Percentiles rank a stretch among this genome's conserved stretches.
phyloP scores from a whole-genome alignment of 2,113 vertebrate genomes.

The Tragulus kanchil region DNA sequence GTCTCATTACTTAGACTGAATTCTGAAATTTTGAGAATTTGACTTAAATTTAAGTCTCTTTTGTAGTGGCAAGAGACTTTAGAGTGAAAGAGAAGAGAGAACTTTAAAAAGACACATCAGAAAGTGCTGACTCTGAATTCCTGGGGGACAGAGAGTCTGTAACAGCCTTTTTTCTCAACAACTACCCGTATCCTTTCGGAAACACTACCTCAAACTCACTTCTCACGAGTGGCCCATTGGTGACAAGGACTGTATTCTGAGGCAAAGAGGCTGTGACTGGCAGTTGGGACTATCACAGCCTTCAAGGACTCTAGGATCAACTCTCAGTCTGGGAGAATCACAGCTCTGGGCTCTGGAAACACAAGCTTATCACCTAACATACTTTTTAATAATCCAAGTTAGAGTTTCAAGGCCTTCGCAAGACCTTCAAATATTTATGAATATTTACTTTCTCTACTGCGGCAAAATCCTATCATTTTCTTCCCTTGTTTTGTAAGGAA shows the following conservation, averaged over 20 bases:
- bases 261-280: not conserved
- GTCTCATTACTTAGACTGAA: not conserved
- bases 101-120: not conserved
- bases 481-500: not conserved
- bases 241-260: not conserved
- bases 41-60: constrained; percentile 33
- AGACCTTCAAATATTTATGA: not conserved
- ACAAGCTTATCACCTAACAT: not conserved
- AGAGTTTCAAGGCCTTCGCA: not conserved
- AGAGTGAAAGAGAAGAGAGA: not conserved
- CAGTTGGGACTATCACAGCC: not conserved
- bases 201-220: not conserved
- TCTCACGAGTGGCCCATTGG: not conserved
- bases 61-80: not conserved
- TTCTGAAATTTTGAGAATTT: constrained; percentile 31
- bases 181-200: not conserved
- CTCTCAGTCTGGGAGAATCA: not conserved
- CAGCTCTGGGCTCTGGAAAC: not conserved
- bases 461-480: not conserved
- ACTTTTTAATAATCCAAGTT: not conserved
- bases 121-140: not conserved
- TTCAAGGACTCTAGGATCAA: not conserved
- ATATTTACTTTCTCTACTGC: not conserved
- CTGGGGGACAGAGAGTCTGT: not conserved
- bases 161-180: not conserved